These are phyloP conservation scores for Notarius lentiginosus DNA, from an alignment of 2,113 vertebrate genomes.

Conservation along the genomic window DNA sequence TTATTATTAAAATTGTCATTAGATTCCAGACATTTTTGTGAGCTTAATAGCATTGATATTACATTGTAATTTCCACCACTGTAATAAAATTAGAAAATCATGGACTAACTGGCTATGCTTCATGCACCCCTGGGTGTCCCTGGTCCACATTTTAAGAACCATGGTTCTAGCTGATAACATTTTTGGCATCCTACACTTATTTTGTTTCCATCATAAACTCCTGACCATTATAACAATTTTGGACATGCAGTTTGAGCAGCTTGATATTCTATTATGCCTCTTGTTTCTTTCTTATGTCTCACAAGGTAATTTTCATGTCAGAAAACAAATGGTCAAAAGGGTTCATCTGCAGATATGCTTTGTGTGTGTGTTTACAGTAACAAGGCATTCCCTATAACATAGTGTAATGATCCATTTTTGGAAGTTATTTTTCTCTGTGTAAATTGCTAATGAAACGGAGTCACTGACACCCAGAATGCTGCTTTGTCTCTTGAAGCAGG, in stretches of 20 bases:
- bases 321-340: not conserved
- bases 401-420: slow-evolving; percentile 36
- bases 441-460: slow-evolving; percentile 49
- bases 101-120: not conserved
- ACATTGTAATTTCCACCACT: not conserved
- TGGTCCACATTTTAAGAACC: not conserved
- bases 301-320: slow-evolving; percentile 6
- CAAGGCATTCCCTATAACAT: slow-evolving; percentile 40
- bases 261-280: not conserved
- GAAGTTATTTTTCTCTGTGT: slow-evolving; percentile 32
- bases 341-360: slow-evolving; percentile 7
- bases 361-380: slow-evolving; percentile 2
- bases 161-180: not conserved
- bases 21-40: not conserved
- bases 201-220: not conserved
- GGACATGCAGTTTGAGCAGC: not conserved
- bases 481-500: slow-evolving; percentile 37
- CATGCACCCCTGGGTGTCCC: not conserved
- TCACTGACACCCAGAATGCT: slow-evolving; percentile 33
- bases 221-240: not conserved
- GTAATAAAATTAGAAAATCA: not conserved
- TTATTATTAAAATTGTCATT: not conserved
- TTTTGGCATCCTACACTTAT: not conserved
- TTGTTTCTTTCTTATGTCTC: slow-evolving; percentile 32
- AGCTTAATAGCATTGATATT: not conserved